phyloP scores from a whole-genome alignment of 2,797 vertebrate genomes.

The Petrocephalus sullivani region DNA sequence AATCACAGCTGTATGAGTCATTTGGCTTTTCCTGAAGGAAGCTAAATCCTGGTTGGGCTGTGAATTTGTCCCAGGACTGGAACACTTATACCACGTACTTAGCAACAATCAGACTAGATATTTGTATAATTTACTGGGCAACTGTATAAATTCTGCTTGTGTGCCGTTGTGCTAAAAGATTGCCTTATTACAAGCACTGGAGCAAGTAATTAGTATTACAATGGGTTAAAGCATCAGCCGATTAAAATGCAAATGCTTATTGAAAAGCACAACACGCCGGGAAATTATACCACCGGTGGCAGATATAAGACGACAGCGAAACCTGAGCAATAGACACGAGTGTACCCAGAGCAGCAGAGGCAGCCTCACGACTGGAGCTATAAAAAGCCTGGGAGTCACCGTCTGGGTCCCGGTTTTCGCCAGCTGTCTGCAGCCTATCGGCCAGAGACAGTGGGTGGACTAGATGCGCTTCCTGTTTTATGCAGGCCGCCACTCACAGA shows the following conservation, averaged over 20 bases:
- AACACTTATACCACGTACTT: background rate
- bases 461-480: background rate
- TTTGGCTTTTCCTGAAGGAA: background rate
- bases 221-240: background rate
- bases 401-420: conserved; percentile 47
- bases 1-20: conserved; percentile 2
- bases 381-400: conserved; percentile 55
- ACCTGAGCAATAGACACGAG: background rate
- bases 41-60: background rate
- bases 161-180: background rate
- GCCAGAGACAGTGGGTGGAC: background rate
- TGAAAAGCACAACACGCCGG: background rate
- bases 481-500: background rate
- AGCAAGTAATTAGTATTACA: background rate
- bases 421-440: conserved; percentile 8
- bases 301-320: background rate
- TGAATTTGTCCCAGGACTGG: background rate
- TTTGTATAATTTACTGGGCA: background rate
- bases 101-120: background rate
- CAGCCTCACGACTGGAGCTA: conserved; percentile 53
- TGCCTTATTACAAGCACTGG: background rate
- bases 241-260: background rate
- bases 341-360: conserved; percentile 45
- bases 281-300: background rate
- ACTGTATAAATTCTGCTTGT: background rate